These are phyloP conservation scores for Alligator sinensis DNA, from an alignment of 2,113 vertebrate genomes.

Conservation along the genomic window DNA sequence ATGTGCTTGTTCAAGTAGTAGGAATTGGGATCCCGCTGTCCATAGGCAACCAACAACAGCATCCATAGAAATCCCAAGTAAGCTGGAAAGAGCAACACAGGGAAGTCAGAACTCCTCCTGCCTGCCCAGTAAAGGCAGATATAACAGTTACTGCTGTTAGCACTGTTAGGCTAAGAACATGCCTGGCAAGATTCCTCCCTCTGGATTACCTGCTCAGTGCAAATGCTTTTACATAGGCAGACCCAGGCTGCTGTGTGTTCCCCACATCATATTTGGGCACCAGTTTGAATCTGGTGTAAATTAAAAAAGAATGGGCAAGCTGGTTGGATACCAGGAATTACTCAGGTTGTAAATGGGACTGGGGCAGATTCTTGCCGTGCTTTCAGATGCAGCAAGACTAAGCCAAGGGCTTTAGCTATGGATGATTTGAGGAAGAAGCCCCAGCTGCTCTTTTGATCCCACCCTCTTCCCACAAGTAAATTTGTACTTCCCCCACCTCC, in stretches of 20 bases:
- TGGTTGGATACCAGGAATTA: background rate
- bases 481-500: background rate
- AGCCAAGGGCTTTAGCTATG: background rate
- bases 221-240: background rate
- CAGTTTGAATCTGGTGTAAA: background rate
- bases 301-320: background rate
- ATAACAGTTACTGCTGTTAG: background rate
- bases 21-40: conserved; percentile 91
- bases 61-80: conserved; percentile 94
- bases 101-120: background rate
- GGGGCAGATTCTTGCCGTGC: background rate
- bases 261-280: background rate
- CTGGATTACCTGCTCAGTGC: background rate
- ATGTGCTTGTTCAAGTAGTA: conserved; percentile 92
- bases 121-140: background rate
- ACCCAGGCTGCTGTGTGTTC: background rate
- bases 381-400: background rate
- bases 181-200: background rate
- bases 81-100: conserved; percentile 74
- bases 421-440: background rate
- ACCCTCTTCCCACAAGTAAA: background rate
- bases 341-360: background rate
- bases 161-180: background rate
- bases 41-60: conserved; percentile 92
- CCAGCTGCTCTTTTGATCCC: background rate